Evolutionary conservation across 2,888 invertebrate genomes (phyloP), one percentile per base, ranked within the genome.

Genomic region (Abscondita cerata): DNA sequence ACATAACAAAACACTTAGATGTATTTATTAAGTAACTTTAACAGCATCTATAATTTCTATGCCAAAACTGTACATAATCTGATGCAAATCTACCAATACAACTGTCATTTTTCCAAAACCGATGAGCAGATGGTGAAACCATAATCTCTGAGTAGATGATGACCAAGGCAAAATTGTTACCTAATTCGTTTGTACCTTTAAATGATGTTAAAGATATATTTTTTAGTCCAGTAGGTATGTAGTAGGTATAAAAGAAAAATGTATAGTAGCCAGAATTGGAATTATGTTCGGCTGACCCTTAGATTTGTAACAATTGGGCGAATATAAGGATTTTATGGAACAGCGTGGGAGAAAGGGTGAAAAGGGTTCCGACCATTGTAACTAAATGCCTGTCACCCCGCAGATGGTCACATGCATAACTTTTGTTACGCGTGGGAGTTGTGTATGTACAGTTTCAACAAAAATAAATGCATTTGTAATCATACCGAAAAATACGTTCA

Each of bases 291-390:
- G 46, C 38, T 54, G 44, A 41, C 55, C 56, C 34, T 51, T 47
- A 59, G 20, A 38, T 34, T 41, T 19, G 25, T 31, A 63, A 51
- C 55, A 63, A 47, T 63, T 59, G 59, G 59, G 56, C 52, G 55
- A 60, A 64, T 59, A 66, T 60, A 48, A 41, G 63, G 52, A 66
- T 60, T 66, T 64, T 63, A 60, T 56, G 41, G 51, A 60, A 36
- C 18, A 62, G 62, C 63, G 66, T 66, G 66, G 63, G 66, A 66
- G 66, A 60, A 65, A 63, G 52, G 60, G 66, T 46, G 57, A 62
- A 65, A 25, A 63, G 59, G 65, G 63, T 62, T 65, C 57, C 46
- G 57, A 52, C 58, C 18, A 63, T 66, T 66, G 60, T 66, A 57
- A 56, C 52, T 54, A 57, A 59, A 54, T 60, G 66, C 66, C 52